These are phyloP conservation scores for Mesitornis unicolor DNA, from an alignment of 2,113 vertebrate species.

Conservation along the genomic window DNA sequence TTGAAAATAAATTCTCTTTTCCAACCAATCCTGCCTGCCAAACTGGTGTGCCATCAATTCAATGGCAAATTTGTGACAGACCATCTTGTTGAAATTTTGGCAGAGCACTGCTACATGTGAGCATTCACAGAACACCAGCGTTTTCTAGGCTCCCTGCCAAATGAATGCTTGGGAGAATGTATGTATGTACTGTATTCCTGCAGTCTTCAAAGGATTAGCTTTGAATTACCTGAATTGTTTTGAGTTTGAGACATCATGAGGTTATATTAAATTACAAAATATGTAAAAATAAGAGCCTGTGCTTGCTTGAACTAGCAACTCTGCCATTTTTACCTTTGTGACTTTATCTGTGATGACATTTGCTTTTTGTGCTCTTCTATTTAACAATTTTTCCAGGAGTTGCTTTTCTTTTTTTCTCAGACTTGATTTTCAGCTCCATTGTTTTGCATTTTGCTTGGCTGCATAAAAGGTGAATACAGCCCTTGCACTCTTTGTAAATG, in stretches of 20 bases:
- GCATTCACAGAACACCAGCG: slow-evolving; percentile 33
- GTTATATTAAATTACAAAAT: slow-evolving; percentile 63
- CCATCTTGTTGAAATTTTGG: slow-evolving; percentile 51
- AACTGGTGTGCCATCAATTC: slow-evolving; percentile 36
- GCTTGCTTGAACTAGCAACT: slow-evolving; percentile 50
- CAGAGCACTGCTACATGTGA: background rate
- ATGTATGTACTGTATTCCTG: slow-evolving; percentile 29
- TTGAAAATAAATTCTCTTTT: background rate
- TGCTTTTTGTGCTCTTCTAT: slow-evolving; percentile 37
- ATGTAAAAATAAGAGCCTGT: slow-evolving; percentile 59
- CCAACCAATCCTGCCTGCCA: background rate
- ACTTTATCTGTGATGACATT: slow-evolving; percentile 51
- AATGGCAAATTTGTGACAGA: slow-evolving; percentile 41
- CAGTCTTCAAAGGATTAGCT: slow-evolving; percentile 50
- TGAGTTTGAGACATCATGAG: slow-evolving; percentile 63
- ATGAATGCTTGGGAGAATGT: slow-evolving; percentile 21
- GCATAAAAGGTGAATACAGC: background rate
- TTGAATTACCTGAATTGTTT: slow-evolving; percentile 63
- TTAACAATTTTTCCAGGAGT: slow-evolving; percentile 47
- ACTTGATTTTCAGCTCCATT: slow-evolving; percentile 34
- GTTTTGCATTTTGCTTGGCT: slow-evolving; percentile 34
- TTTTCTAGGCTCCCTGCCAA: slow-evolving; percentile 62
- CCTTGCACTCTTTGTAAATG: background rate
- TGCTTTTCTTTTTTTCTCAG: slow-evolving; percentile 15
- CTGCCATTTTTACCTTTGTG: slow-evolving; percentile 54